Conservation (phyloP, 2,113 vertebrate genomes). For the Mohoua ochrocephala region DNA sequence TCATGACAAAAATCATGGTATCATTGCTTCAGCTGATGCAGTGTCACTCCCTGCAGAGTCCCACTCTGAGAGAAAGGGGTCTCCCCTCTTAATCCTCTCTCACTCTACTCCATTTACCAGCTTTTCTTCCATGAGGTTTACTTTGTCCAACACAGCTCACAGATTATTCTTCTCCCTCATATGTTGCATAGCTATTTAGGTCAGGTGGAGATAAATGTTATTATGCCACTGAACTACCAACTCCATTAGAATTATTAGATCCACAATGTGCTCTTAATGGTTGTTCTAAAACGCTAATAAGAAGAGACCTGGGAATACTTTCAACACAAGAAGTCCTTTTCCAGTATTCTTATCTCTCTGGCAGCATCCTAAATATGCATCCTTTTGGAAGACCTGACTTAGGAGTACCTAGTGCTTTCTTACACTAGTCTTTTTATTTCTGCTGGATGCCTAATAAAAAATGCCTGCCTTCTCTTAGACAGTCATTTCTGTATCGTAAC, state of each 20-base stretch:
- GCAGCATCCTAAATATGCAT: not conserved
- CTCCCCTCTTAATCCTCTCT: not conserved
- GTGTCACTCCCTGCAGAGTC: not conserved
- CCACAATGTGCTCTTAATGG: not conserved
- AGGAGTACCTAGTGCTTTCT: not conserved
- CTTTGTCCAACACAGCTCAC: not conserved
- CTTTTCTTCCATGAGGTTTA: not conserved
- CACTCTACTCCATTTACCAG: accelerated
- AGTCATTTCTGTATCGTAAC: not conserved
- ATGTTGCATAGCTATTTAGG: not conserved
- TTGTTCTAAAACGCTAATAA: not conserved
- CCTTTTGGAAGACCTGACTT: not conserved
- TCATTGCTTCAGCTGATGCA: not conserved
- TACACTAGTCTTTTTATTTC: not conserved
- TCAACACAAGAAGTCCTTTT: not conserved
- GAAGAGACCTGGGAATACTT: not conserved
- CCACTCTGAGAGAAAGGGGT: too few relatives aligned
- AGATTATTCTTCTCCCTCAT: not conserved
- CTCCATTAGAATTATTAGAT: not conserved
- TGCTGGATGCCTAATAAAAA: not conserved
- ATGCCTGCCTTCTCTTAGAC: not conserved
- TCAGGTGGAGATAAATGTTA: not conserved
- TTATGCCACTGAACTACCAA: not conserved
- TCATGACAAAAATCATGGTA: not conserved
- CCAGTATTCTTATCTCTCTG: not conserved